Conservation (phyloP, 2,888 invertebrate genomes). For the Palloptera scutellata region DNA sequence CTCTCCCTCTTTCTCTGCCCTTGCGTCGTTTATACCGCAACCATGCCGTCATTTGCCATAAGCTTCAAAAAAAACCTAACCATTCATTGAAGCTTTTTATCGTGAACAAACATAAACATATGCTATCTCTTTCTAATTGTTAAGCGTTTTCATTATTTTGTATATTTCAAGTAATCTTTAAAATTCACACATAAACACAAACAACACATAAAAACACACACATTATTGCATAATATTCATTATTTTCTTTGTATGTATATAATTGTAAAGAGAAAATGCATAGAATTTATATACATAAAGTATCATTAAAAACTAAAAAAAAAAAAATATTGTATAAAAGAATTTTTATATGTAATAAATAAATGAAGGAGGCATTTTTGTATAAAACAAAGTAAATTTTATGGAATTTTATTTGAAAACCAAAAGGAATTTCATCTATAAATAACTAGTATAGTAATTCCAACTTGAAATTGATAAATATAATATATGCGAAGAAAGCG, state of each 20-base stretch:
- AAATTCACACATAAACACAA: conserved; percentile 43
- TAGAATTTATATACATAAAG: conserved; percentile 23
- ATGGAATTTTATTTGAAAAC: conserved; percentile 28
- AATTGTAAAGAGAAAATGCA: conserved; percentile 29
- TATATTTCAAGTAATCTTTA: conserved; percentile 51
- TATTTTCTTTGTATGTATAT: conserved; percentile 28
- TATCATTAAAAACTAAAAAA: conserved; percentile 34
- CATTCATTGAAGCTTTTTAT: conserved; percentile 32
- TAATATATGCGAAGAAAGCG: too few species aligned
- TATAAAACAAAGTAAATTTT: conserved; percentile 59
- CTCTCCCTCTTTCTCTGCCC: conserved; percentile 6
- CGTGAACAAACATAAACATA: conserved; percentile 31
- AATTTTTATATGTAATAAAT: conserved; percentile 50
- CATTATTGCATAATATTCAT: conserved; percentile 38
- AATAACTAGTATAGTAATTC: too few species aligned
- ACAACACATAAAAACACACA: conserved; percentile 31
- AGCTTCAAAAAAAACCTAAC: conserved; percentile 14
- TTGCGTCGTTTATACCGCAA: conserved; percentile 1
- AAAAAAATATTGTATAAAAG: conserved; percentile 38
- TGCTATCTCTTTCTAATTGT: conserved; percentile 42
- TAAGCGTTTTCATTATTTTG: conserved; percentile 59
- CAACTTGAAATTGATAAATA: too few species aligned
- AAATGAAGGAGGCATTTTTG: conserved; percentile 61
- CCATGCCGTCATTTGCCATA: conserved; percentile 33
- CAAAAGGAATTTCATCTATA: too few species aligned